Percentiles rank a stretch among this genome's conserved stretches.
Conservation (phyloP, 1,140 invertebrate species). For the Tetranychus urticae region DNA sequence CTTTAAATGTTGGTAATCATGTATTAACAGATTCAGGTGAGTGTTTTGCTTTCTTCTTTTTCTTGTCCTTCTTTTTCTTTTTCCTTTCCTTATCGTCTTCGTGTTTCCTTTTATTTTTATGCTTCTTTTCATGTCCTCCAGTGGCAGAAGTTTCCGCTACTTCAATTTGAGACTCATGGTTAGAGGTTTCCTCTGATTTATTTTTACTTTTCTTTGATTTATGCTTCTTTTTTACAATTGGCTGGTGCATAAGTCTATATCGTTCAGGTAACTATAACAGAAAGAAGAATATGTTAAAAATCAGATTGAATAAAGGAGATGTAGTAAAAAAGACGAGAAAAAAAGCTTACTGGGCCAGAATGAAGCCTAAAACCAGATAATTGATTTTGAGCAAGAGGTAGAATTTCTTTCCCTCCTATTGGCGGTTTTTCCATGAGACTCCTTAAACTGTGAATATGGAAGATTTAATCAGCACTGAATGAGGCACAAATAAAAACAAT, state of each 20-base stretch:
- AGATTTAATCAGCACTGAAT: neutral
- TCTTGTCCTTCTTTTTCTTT: conserved; percentile 82
- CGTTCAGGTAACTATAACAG: conserved; percentile 63
- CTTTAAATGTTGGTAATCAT: too few relatives aligned
- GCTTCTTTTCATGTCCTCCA: conserved; percentile 67
- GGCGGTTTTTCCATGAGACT: conserved; percentile 92
- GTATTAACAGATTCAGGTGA: neutral
- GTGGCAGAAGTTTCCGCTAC: conserved; percentile 20
- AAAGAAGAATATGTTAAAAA: conserved; percentile 9
- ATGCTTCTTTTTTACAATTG: conserved; percentile 61
- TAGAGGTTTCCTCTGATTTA: conserved; percentile 26
- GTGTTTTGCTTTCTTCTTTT: conserved; percentile 20
- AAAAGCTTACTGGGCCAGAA: conserved; percentile 57
- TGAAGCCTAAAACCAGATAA: conserved; percentile 81
- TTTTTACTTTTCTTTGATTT: conserved; percentile 90
- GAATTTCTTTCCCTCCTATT: conserved; percentile 77
- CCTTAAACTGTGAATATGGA: conserved; percentile 39
- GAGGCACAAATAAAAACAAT: neutral
- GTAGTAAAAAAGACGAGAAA: conserved; percentile 4
- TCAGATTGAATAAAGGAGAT: neutral
- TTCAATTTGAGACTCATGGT: conserved; percentile 25
- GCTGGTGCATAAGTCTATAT: conserved; percentile 73
- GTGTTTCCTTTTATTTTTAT: conserved; percentile 79
- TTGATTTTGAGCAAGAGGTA: conserved; percentile 61
- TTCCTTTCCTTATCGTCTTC: conserved; percentile 82